Percentiles rank a stretch among this genome's conserved stretches.
phyloP scores from a whole-genome alignment of 2,113 vertebrate genomes.

The Psophia crepitans region DNA sequence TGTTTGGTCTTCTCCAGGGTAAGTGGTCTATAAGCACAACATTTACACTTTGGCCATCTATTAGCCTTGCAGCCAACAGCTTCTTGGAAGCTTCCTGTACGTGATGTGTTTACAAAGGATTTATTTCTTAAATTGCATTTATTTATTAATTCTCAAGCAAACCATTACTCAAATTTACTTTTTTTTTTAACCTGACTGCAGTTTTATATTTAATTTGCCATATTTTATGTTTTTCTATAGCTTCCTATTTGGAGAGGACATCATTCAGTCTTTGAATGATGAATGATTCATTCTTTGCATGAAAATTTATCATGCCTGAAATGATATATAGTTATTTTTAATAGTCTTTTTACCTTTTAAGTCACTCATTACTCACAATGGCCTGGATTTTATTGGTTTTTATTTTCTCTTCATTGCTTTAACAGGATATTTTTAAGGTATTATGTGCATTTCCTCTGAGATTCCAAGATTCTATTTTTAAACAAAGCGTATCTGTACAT shows the following conservation, averaged over 20 bases:
- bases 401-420: neutral
- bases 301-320: neutral
- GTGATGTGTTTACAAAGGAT: neutral
- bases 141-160: neutral
- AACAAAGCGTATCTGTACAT: neutral
- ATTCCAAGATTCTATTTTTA: neutral
- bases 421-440: neutral
- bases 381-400: neutral
- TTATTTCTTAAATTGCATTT: neutral
- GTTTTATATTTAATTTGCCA: neutral
- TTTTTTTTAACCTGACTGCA: neutral
- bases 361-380: neutral
- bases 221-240: neutral
- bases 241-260: neutral
- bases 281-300: neutral
- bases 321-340: neutral
- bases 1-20: neutral
- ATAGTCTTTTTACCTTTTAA: neutral
- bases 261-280: neutral
- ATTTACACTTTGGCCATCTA: neutral
- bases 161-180: neutral
- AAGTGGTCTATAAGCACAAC: neutral
- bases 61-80: neutral
- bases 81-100: neutral
- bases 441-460: neutral